Evolutionary conservation across 2,113 vertebrate species (phyloP), one percentile per base, ranked within the genome.

Genomic region (Lophura nycthemera): DNA sequence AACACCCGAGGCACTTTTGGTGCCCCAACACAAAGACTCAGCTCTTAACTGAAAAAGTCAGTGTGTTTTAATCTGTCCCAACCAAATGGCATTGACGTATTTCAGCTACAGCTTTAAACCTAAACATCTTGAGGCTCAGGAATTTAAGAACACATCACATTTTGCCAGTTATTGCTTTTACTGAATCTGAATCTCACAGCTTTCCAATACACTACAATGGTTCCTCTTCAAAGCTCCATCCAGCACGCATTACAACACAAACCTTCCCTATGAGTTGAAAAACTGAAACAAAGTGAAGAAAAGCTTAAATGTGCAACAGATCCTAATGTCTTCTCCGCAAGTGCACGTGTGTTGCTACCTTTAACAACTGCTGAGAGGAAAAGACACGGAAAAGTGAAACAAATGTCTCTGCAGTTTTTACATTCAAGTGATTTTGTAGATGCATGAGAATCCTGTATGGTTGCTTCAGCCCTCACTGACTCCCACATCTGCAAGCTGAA

Each of bases 381-480:
- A 74, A 79, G 47, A 47, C 1, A 67, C 6, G 36, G 73, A 50
- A 67, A 56, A 73, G 25, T 20, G 17, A 56, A 61, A 56, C 1
- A 1, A 61, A 73, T 3, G 21, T 22, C 74, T 56, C 67, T 29
- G 40, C 47, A 50, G 17, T 24, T n/a, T 34, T 60, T 52, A 25
- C 17, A 71, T 13, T 20, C 64, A 8, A 8, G 8, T 3, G 8
- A 17, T 45, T 61, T 47, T 47, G 11, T 9, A 40, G 30, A 11
- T 66, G 24, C 32, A 38, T 7, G 34, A 32, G 36, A 47, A 60
- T 65, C 38, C 12, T 0, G 1, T 16, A 19, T 3, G 1, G 29
- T 2, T 2, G 11, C 45, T 27, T 13, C 52, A 52, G 22, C 30
- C 45, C 13, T 42, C 24, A 11, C 25, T 34, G 25, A 29, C 38